Evolutionary conservation across 1,140 invertebrate species (phyloP), one percentile per base, ranked within the genome.

Genomic region (Portunus trituberculatus): DNA sequence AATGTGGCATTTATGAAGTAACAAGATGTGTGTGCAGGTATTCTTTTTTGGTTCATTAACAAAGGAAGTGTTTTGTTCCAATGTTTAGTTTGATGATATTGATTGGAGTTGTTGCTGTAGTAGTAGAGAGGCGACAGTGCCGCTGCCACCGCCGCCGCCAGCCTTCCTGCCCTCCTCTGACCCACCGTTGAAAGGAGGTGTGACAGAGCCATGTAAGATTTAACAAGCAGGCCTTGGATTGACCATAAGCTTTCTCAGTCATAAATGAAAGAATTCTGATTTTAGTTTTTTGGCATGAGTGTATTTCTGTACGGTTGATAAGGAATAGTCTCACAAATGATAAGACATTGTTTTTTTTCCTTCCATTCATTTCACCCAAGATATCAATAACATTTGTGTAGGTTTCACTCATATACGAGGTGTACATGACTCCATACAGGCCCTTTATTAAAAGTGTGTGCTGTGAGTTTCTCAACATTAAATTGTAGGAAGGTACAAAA

Each of bases 151-250:
- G n/a, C n/a, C 31, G 25, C n/a, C 32, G 28, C 31, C 89, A 87
- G 29, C 91, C 94, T 92, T 95, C 94, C 94, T 95, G 94, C 94
- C 89, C 10, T 95, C 94, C 91, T 31, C 91, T 95, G 91, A 76
- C 91, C 46, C 67, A 52, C 94, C n/a, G 84, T 59, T 95, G 94
- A 95, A 95, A 95, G 94, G 84, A 93, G 94, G 94, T 88, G 67
- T 95, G 94, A 95, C 84, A 92, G 94, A 95, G 94, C 94, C 94
- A 95, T 91, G 91, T 92, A 95, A 31, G 91, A 92, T 89, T 95
- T 95, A 95, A 92, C 94, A 95, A 95, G 94, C 94, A 95, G 94
- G 94, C 94, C 94, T 95, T 95, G 94, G 93, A 91, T 95, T 95
- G 89, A 88, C 91, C 91, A 92, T 84, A 95, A 84, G 91, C 86